Base-by-base conservation (phyloP, 2,888 invertebrate genomes). In the Meteorus colon region DNA sequence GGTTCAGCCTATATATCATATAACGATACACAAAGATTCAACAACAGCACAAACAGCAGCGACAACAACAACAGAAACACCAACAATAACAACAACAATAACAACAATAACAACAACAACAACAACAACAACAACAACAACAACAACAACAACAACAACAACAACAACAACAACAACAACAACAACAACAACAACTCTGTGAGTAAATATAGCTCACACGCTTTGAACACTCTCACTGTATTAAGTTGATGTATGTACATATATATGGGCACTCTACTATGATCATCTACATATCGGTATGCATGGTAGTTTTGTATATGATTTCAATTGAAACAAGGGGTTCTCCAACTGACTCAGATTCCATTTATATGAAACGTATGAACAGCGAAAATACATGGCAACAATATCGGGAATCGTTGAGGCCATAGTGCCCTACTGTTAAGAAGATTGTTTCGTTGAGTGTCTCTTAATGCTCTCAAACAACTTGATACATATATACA, bases 101-200 rank as follows among this genome's bases (percentile, higher is more conserved):
- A 66, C 41, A 41, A 41, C n/a, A 45, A 66, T 48, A 67, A 37
- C 65, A 19, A 37, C 65, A 66, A 41, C 34, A 45, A 68, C 29
- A 45, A 68, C 48, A 48, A 34, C 8, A 24, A 10, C 66, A 66
- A 1, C 24, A 24, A 24, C 24, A 24, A 24, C 1, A 24, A 24
- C 24, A 24, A 24, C 24, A 24, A 24, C 24, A 24, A 24, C 24
- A 24, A 24, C 24, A 24, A 24, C 16, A 41, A 41, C 24, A 45
- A 41, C n/a, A 24, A 10, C 66, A 66, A 41, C 37, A n/a, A 66
- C 41, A 41, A 41, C n/a, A 45, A 66, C 67, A 67, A 37, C 65
- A 19, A 37, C 65, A 66, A 41, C 34, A 45, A 68, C 29, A 45
- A 68, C 48, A 48, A 34, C 8, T 69, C 55, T 4, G 37, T 19